Conservation (phyloP, 2,888 invertebrate genomes). For the Apotomis betuletana region DNA sequence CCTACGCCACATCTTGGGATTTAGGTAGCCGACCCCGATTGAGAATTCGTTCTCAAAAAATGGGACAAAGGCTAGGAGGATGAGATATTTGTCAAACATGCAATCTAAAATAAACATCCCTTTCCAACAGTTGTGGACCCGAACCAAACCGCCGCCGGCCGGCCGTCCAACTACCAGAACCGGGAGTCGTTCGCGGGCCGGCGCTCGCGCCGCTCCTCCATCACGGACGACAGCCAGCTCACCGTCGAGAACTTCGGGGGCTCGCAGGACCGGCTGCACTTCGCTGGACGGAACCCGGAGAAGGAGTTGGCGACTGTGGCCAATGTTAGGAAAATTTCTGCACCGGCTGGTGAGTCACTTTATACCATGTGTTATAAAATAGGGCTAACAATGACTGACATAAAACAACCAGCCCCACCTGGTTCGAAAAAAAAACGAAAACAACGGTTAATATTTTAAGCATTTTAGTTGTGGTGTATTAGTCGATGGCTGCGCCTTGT, state of each 20-base stretch:
- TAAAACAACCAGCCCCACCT: too few relatives aligned
- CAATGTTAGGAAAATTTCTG: constrained; percentile 75
- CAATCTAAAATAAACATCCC: not conserved
- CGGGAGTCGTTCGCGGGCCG: constrained; percentile 88
- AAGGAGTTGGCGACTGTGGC: constrained; percentile 85
- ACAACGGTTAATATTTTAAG: too few relatives aligned
- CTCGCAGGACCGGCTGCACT: constrained; percentile 94
- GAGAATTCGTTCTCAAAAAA: too few relatives aligned
- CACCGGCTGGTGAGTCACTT: constrained; percentile 72
- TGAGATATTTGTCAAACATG: too few relatives aligned
- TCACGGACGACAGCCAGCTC: constrained; percentile 92
- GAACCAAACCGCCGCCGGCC: constrained; percentile 86
- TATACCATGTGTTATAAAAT: too few relatives aligned
- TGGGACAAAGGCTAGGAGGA: too few relatives aligned
- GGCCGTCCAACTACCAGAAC: constrained; percentile 89
- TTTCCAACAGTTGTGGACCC: constrained; percentile 45
- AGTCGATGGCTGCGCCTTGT: too few relatives aligned
- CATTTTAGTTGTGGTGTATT: too few relatives aligned
- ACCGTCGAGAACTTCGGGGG: constrained; percentile 97
- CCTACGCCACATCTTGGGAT: too few relatives aligned
- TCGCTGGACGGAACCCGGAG: constrained; percentile 92
- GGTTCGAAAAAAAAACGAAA: too few relatives aligned
- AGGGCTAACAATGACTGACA: too few relatives aligned
- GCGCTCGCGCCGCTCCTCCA: constrained; percentile 92
- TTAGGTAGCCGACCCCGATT: too few relatives aligned